phyloP scores from a whole-genome alignment of 2,797 vertebrate genomes.

The Sebastes flavidus region DNA sequence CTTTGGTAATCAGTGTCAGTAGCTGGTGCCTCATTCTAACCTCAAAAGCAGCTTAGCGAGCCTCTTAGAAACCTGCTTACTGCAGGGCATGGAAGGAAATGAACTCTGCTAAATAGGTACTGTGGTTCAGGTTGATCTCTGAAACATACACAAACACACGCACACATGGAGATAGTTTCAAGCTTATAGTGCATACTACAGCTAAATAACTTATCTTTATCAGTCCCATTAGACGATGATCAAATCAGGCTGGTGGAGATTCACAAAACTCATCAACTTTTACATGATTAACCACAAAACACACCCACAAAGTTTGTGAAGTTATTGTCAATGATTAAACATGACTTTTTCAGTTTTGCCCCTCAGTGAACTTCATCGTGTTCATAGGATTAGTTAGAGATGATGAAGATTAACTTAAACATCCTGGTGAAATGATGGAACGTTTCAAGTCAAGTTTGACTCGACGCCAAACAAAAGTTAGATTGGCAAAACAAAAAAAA shows the following conservation, averaged over 20 bases:
- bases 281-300: not conserved
- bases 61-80: constrained; percentile 75
- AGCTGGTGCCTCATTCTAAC: constrained; percentile 59
- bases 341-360: not conserved
- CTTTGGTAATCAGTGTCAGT: constrained; percentile 40
- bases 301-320: not conserved
- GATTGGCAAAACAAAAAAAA: not conserved
- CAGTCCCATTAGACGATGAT: not conserved
- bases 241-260: not conserved
- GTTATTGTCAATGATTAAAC: not conserved
- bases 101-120: constrained; percentile 30
- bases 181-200: not conserved
- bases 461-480: not conserved
- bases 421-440: not conserved
- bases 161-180: not conserved
- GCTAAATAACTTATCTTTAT: not conserved
- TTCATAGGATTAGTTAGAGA: constrained; percentile 11
- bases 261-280: not conserved
- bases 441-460: not conserved
- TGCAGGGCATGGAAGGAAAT: constrained; percentile 62
- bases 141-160: not conserved
- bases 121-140: constrained; percentile 36
- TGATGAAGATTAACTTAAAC: not conserved
- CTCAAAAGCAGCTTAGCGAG: constrained; percentile 80
- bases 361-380: not conserved